phyloP scores from a whole-genome alignment of 2,888 invertebrate species.

The Apodemia zela region DNA sequence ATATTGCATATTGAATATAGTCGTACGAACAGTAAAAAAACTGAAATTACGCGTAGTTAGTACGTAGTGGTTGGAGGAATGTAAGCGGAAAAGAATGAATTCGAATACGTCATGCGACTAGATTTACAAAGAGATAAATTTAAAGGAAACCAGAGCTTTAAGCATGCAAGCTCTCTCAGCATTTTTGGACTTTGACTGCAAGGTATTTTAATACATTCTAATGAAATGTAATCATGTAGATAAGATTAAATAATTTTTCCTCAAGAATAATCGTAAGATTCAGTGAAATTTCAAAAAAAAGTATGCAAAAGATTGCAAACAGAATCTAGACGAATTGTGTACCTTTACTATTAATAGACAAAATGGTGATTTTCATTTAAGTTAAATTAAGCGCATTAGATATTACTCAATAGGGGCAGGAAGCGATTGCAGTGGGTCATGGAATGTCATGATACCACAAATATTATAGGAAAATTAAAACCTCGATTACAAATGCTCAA shows the following conservation, averaged over 20 bases:
- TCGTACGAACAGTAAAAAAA: too few relatives aligned
- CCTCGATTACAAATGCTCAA: background rate
- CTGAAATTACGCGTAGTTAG: too few relatives aligned
- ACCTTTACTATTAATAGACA: slow-evolving; percentile 1
- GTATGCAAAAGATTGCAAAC: background rate
- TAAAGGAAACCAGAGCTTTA: background rate
- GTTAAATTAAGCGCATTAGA: slow-evolving; percentile 17
- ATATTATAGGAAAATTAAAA: background rate
- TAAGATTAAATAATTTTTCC: slow-evolving; percentile 15
- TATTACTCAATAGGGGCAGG: slow-evolving; percentile 1
- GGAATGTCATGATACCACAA: background rate
- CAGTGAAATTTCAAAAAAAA: background rate
- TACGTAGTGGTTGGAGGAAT: too few relatives aligned
- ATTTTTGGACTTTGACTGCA: slow-evolving; percentile 18
- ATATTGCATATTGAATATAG: too few relatives aligned
- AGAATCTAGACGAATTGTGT: slow-evolving; percentile 2
- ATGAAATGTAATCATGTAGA: background rate
- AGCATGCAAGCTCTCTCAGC: slow-evolving; percentile 13
- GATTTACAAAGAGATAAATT: background rate
- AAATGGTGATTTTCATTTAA: slow-evolving; percentile 5
- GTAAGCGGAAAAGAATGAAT: background rate
- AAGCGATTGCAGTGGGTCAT: slow-evolving; percentile 3
- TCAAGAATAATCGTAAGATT: background rate
- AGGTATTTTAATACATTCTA: slow-evolving; percentile 13
- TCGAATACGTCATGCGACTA: background rate